Percentiles rank a stretch among this genome's conserved stretches.
These are phyloP conservation scores for Drosophila ogumai DNA, from an alignment of 1,140 invertebrate species.

Conservation along the genomic window DNA sequence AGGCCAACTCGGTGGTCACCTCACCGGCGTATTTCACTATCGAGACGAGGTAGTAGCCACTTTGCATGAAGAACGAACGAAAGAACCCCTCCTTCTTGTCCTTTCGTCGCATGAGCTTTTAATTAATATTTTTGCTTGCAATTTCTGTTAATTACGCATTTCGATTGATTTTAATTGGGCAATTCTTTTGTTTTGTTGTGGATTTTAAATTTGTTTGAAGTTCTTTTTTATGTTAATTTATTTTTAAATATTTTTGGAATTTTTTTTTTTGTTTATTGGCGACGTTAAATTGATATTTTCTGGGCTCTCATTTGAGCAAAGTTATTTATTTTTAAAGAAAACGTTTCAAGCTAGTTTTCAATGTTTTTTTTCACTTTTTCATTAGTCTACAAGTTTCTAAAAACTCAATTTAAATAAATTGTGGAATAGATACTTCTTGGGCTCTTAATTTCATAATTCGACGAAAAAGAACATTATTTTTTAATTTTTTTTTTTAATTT, in stretches of 20 bases:
- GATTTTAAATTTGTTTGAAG: background rate
- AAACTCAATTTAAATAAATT: background rate
- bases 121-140: constrained; percentile 22
- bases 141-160: background rate
- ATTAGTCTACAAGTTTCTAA: too few species aligned
- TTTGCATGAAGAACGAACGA: constrained; percentile 9
- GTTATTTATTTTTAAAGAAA: too few species aligned
- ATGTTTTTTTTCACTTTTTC: too few species aligned
- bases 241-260: background rate
- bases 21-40: constrained; percentile 69
- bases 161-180: background rate
- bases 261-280: too few species aligned
- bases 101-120: constrained; percentile 17
- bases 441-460: background rate
- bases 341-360: too few species aligned
- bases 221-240: background rate
- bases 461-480: background rate
- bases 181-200: background rate
- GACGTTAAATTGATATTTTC: too few species aligned
- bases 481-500: background rate
- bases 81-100: background rate
- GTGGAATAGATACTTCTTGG: background rate
- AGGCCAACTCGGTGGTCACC: constrained; percentile 31
- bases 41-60: constrained; percentile 69
- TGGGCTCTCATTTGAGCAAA: too few species aligned